Evolutionary conservation across 2,888 invertebrate genomes (phyloP).

Genomic region (Anarsia innoxiella): DNA sequence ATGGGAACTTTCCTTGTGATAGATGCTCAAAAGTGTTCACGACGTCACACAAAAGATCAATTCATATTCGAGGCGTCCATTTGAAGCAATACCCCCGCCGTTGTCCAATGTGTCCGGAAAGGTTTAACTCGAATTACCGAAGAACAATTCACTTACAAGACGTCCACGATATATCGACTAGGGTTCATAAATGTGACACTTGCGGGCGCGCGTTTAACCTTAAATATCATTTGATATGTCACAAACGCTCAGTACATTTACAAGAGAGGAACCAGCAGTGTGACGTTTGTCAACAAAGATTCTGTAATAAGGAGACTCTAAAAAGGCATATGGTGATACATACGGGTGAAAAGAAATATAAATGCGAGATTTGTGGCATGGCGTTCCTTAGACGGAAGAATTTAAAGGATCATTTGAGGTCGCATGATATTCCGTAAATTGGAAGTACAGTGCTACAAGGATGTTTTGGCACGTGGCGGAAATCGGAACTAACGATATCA

Average conservation of each 20-base stretch:
- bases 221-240: slow-evolving; percentile 62
- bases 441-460: too few species aligned
- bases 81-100: slow-evolving; percentile 55
- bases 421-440: slow-evolving; percentile 53
- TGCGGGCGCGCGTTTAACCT: slow-evolving; percentile 61
- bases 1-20: slow-evolving; percentile 59
- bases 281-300: slow-evolving; percentile 67
- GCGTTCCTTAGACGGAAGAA: slow-evolving; percentile 64
- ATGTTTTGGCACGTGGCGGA: too few species aligned
- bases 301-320: slow-evolving; percentile 71
- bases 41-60: slow-evolving; percentile 53
- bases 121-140: slow-evolving; percentile 64
- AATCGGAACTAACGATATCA: too few species aligned
- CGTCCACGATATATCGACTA: slow-evolving; percentile 60
- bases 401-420: slow-evolving; percentile 57
- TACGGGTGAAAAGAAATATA: slow-evolving; percentile 71
- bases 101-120: slow-evolving; percentile 63
- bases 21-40: slow-evolving; percentile 56
- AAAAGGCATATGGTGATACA: slow-evolving; percentile 75
- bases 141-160: slow-evolving; percentile 65
- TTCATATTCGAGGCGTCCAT: slow-evolving; percentile 61
- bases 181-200: slow-evolving; percentile 62
- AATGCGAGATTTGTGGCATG: slow-evolving; percentile 71
- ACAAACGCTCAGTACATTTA: slow-evolving; percentile 58
- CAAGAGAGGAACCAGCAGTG: slow-evolving; percentile 71